phyloP scores from a whole-genome alignment of 2,797 vertebrate species.

The Sebastes paucispinis region DNA sequence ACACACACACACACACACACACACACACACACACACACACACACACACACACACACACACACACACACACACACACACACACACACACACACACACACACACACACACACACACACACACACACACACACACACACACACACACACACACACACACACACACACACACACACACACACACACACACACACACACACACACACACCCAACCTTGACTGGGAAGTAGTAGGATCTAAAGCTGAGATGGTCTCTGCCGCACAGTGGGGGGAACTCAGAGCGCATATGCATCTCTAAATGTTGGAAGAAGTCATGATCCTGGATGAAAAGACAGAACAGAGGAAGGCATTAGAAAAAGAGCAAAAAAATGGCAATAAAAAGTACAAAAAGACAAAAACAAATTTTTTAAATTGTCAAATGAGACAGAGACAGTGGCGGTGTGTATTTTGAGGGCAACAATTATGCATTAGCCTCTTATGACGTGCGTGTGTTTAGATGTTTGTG shows the following conservation, averaged over 20 bases:
- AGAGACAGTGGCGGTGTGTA: not conserved
- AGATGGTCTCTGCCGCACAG: conserved; percentile 97
- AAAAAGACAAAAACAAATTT: not conserved
- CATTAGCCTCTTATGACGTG: not conserved
- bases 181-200: too few species aligned
- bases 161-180: too few species aligned
- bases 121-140: too few species aligned
- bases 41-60: too few species aligned
- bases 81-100: too few species aligned
- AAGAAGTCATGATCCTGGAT: conserved; percentile 97
- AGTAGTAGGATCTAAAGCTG: conserved; percentile 98
- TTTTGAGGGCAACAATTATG: not conserved
- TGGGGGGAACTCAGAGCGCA: conserved; percentile 96
- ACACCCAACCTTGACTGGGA: conserved; percentile 99
- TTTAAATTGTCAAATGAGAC: too few species aligned
- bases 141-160: too few species aligned
- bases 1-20: too few species aligned
- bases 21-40: too few species aligned
- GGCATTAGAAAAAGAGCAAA: not conserved
- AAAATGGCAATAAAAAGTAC: not conserved
- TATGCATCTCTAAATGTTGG: conserved; percentile 98
- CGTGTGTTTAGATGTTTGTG: not conserved
- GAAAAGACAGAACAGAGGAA: not conserved
- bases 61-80: too few species aligned
- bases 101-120: too few species aligned